Base-by-base conservation (phyloP, 2,113 vertebrate genomes). In the Alosa alosa region DNA sequence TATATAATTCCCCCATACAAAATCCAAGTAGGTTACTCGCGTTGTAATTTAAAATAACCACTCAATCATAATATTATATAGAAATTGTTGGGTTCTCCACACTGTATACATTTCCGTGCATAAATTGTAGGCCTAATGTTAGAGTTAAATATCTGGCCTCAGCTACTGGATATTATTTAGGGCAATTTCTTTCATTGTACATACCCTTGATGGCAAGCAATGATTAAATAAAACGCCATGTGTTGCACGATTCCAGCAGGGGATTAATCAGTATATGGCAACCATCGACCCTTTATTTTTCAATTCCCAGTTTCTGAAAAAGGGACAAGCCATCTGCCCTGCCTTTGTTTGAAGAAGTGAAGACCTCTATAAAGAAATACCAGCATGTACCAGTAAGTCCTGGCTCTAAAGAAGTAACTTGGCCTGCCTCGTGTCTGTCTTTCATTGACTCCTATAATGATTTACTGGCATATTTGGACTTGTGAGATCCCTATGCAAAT, bases 251-350 rank as follows among this genome's bases (percentile, higher is more conserved):
- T 13, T 31, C 31, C 1, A 39, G 72, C 10, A 44, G 52, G 55
- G 83, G 57, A 10, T 49, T 15, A 0, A 25, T 0, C 15, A 68
- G 84, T 88, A 94, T 88, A 90, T 95, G 94, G 95, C 95, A 95
- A 94, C 95, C n/a, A 84, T 13, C 82, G 91, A 91, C 86, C 82
- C 87, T 84, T 89, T 85, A 78, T 82, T 92, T 47, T 89, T 89
- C 89, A 81, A 89, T 88, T 90, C 88, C 86, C 86, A 89, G 87
- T 82, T 85, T 87, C 41, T 60, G 83, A 91, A 92, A 90, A 90
- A 89, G 82, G 39, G 92, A 20, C 86, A 89, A 88, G 87, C 91
- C 92, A 87, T 91, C 92, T 92, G 92, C 86, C 83, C 64, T 20
- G 82, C 86, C 89, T 93, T 88, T 94, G 91, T 92, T 81, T 86